These are phyloP conservation scores for Ips nitidus DNA, from an alignment of 1,140 invertebrate genomes.

Conservation along the genomic window DNA sequence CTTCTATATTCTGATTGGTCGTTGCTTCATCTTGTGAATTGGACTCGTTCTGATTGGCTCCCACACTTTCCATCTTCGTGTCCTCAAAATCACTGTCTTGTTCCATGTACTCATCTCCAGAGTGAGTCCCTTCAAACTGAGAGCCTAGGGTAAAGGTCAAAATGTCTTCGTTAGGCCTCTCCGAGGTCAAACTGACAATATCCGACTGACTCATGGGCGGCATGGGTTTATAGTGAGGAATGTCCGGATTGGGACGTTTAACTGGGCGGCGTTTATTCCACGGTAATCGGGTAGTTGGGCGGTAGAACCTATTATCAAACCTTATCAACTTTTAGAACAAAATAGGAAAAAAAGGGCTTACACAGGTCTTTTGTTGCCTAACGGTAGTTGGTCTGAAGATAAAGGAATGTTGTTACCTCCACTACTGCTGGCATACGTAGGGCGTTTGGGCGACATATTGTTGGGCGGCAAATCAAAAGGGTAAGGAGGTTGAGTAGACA, in stretches of 20 bases:
- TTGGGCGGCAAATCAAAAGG: conserved; percentile 67
- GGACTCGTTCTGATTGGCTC: not conserved
- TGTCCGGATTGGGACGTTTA: conserved; percentile 49
- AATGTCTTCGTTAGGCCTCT: conserved; percentile 48
- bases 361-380: conserved; percentile 54
- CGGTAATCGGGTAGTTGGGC: conserved; percentile 58
- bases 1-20: conserved; percentile 35
- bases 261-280: conserved; percentile 59
- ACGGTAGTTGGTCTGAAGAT: conserved; percentile 18
- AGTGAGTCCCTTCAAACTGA: conserved; percentile 36
- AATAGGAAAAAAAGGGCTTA: conserved; percentile 1
- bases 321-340: not conserved
- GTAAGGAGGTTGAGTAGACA: conserved; percentile 63
- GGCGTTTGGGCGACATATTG: conserved; percentile 39
- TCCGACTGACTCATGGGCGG: conserved; percentile 48
- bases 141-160: conserved; percentile 47
- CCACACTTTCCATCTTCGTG: not conserved
- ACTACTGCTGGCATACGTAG: not conserved
- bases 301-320: conserved; percentile 48
- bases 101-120: not conserved
- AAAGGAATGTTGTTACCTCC: conserved; percentile 1
- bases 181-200: conserved; percentile 45
- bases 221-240: conserved; percentile 58
- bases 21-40: conserved; percentile 20
- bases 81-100: conserved; percentile 4